Evolutionary conservation across 2,113 vertebrate genomes (phyloP), one percentile per base, ranked within the genome.

Genomic region (Cettia cetti): DNA sequence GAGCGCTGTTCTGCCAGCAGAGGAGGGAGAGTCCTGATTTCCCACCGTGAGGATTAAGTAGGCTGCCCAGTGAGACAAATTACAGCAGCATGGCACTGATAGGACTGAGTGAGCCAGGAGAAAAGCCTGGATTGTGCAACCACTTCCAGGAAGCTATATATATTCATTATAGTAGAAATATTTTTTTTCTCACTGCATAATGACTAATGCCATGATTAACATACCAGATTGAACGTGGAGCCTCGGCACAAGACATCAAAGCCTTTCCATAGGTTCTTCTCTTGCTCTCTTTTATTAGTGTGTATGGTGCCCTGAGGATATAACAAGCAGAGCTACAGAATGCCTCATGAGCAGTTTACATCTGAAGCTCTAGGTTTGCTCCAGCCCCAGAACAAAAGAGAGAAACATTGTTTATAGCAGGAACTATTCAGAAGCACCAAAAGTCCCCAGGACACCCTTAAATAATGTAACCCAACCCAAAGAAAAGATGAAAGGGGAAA

Each of bases 231-330:
- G 71, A 60, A 42, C 1, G 8, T 27, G 26, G 76, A 81, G 39
- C n/a, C 68, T 93, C 23, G 4, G 82, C 72, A 71, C 68, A 90
- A 60, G 30, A 79, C 75, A 90, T 95, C 89, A 94, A 96, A 96
- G 60, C 39, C 35, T 94, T 92, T 95, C 39, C 39, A 35, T 3
- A 68, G 52, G 50, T 89, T 80, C 54, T 91, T 77, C 33, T 84
- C 35, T 69, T 91, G 27, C 61, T 85, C 69, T 75, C 27, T 65
- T 64, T 94, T 94, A 82, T 91, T 92, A 90, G 59, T 49, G 61
- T 82, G 7, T 66, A 15, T 15, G 24, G 28, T 93, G 71, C 79
- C 92, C 82, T 6, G 37, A 92, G 89, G 89, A 45, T 35, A 42
- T 14, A 78, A 64, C 39, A 64, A 83, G 54, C 68, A 86, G 92